These are phyloP conservation scores for Scaptomyza polygonia DNA, from an alignment of 2,888 invertebrate genomes.

Conservation along the genomic window DNA sequence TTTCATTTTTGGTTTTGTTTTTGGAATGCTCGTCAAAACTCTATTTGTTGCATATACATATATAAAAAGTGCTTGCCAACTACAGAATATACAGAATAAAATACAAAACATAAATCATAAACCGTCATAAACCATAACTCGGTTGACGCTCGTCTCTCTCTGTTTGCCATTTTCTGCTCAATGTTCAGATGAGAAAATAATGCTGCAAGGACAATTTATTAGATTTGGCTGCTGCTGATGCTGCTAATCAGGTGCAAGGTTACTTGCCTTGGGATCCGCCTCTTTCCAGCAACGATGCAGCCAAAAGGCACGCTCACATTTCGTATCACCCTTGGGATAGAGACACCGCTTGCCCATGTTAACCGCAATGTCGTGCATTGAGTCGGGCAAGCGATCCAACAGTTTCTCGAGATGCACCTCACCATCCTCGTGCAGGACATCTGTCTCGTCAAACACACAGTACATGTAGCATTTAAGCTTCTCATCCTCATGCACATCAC, in stretches of 20 bases:
- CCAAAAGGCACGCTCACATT: conserved; percentile 80
- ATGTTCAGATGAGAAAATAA: conserved; percentile 56
- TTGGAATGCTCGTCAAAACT: conserved; percentile 36
- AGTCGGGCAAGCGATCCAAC: conserved; percentile 74
- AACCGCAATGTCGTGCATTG: conserved; percentile 77
- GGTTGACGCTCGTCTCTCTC: conserved; percentile 7
- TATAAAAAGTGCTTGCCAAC: conserved; percentile 3
- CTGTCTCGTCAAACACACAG: conserved; percentile 83
- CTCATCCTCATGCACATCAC: conserved; percentile 83
- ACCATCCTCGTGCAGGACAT: conserved; percentile 83
- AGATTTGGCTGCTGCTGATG: conserved; percentile 12
- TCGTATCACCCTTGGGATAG: conserved; percentile 82
- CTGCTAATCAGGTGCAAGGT: conserved; percentile 39
- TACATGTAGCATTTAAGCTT: conserved; percentile 84
- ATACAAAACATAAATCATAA: conserved; percentile 46
- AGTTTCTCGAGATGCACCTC: conserved; percentile 83
- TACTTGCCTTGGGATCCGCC: conserved; percentile 77
- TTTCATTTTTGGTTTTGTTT: conserved; percentile 16
- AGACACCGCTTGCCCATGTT: conserved; percentile 82
- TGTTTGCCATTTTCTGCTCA: conserved; percentile 20
- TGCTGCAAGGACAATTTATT: conserved; percentile 50
- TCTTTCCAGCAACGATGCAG: conserved; percentile 80
- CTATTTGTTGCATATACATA: conserved; percentile 25
- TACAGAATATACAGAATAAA: conserved; percentile 14
- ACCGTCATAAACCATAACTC: conserved; percentile 1